A percentile compares a stretch with the other conserved stretches of the same genome.
Conservation (phyloP, 1,140 invertebrate species). For the Cyrtorhinus lividipennis region DNA sequence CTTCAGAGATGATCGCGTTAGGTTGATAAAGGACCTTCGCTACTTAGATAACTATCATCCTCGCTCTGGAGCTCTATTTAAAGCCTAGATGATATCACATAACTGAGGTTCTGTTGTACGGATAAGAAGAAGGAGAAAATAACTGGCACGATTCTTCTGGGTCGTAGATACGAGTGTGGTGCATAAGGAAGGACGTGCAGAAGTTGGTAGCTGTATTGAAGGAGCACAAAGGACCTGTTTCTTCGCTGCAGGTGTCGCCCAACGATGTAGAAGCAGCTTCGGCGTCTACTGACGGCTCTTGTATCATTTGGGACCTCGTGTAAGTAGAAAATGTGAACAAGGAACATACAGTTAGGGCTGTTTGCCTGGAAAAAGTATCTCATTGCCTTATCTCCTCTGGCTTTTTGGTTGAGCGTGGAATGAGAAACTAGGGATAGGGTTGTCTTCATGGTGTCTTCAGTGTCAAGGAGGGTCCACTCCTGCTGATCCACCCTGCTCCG, state of each 20-base stretch:
- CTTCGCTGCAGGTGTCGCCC: conserved; percentile 58
- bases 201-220: conserved; percentile 55
- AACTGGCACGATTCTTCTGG: too few relatives aligned
- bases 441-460: too few relatives aligned
- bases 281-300: conserved; percentile 75
- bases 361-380: not conserved
- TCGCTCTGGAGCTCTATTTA: too few relatives aligned
- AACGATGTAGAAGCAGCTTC: conserved; percentile 67
- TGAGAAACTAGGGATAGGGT: too few relatives aligned
- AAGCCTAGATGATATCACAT: too few relatives aligned
- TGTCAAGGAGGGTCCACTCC: too few relatives aligned
- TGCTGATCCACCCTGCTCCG: too few relatives aligned
- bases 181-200: conserved; percentile 45
- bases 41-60: too few relatives aligned
- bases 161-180: conserved; percentile 55
- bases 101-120: too few relatives aligned
- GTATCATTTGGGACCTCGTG: conserved; percentile 78
- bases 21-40: too few relatives aligned
- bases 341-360: not conserved
- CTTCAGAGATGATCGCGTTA: too few relatives aligned
- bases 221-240: conserved; percentile 77
- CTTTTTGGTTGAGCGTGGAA: not conserved
- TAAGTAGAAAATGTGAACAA: conserved; percentile 33
- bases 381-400: not conserved
- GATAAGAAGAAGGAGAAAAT: too few relatives aligned